Evolutionary conservation across 2,888 invertebrate species (phyloP).

Genomic region (Eupithecia dodoneata): DNA sequence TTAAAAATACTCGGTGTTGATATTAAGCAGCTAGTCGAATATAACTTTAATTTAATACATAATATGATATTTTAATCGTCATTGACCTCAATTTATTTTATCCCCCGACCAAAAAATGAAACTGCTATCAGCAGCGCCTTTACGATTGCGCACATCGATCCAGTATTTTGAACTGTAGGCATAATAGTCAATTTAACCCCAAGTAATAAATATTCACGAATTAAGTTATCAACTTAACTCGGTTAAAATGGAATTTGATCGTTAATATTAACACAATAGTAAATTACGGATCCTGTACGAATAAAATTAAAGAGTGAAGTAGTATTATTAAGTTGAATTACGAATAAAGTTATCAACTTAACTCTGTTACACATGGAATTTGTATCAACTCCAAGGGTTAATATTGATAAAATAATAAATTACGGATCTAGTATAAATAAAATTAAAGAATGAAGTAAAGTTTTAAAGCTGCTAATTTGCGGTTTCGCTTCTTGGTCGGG

Average conservation of each 20-base stretch:
- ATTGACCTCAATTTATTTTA: neutral
- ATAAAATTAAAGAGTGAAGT: neutral
- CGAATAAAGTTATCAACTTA: neutral
- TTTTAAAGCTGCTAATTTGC: neutral
- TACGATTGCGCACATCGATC: neutral
- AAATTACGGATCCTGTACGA: no score
- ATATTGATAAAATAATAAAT: neutral
- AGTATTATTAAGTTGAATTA: no score
- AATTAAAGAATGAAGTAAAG: neutral
- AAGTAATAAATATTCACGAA: neutral
- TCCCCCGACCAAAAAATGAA: constrained; percentile 31
- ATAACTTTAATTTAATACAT: neutral
- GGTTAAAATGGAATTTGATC: neutral
- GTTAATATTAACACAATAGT: neutral
- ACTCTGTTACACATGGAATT: neutral
- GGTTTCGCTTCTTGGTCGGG: constrained; percentile 34
- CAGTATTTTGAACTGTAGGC: neutral
- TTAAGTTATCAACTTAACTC: neutral
- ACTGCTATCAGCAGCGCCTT: neutral
- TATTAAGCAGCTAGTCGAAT: neutral
- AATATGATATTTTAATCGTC: neutral
- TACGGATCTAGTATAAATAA: no score
- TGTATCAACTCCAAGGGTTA: neutral
- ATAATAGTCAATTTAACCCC: neutral
- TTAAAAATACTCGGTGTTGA: neutral